Conservation (phyloP, 2,797 vertebrate genomes). For the Sandelia bainsii region DNA sequence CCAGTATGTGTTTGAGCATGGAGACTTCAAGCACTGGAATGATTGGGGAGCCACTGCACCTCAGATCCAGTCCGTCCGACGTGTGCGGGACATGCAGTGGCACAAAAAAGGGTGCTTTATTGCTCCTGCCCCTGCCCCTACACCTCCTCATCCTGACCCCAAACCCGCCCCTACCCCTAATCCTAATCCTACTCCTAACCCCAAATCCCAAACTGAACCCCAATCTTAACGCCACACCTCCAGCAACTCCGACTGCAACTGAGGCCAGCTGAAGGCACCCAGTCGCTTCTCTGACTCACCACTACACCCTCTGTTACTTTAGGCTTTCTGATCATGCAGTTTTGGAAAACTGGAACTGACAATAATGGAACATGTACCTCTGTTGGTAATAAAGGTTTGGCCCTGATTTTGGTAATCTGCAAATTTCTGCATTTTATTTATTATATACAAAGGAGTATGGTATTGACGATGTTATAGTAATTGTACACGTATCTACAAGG, state of each 20-base stretch:
- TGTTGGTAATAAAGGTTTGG: slow-evolving; percentile 81
- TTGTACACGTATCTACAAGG: neutral
- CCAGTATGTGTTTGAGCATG: slow-evolving; percentile 92
- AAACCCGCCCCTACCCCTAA: slow-evolving; percentile 40
- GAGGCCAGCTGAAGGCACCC: slow-evolving; percentile 62
- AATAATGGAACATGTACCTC: slow-evolving; percentile 62
- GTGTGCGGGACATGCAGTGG: slow-evolving; percentile 95
- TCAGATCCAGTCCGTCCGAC: slow-evolving; percentile 93
- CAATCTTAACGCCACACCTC: slow-evolving; percentile 56
- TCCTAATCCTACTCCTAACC: slow-evolving; percentile 43
- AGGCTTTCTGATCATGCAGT: slow-evolving; percentile 45
- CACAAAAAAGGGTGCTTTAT: slow-evolving; percentile 90
- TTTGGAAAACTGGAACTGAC: slow-evolving; percentile 58
- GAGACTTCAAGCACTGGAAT: slow-evolving; percentile 95
- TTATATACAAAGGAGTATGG: neutral
- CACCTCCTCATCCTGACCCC: slow-evolving; percentile 58
- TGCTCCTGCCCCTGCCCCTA: slow-evolving; percentile 37
- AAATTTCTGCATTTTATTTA: slow-evolving; percentile 28
- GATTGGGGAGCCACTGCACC: slow-evolving; percentile 92
- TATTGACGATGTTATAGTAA: neutral
- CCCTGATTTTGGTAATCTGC: slow-evolving; percentile 56
- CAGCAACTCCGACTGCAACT: slow-evolving; percentile 44
- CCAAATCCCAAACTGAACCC: slow-evolving; percentile 57
- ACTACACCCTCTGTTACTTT: slow-evolving; percentile 43
- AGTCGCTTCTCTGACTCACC: slow-evolving; percentile 34